Evolutionary conservation across 2,888 invertebrate species (phyloP).

Genomic region (Thymelicus lineola): DNA sequence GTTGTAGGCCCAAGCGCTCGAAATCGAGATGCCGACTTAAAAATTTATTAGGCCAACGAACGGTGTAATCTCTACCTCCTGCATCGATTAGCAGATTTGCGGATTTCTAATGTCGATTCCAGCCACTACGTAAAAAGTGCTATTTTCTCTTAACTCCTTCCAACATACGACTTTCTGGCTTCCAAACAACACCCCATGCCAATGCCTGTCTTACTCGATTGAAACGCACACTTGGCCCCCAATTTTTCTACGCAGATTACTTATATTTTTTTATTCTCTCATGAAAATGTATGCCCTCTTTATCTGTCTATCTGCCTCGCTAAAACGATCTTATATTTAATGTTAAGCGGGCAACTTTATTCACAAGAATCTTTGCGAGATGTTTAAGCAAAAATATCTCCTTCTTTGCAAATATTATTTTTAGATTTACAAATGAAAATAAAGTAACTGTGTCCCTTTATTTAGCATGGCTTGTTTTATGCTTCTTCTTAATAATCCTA

Average conservation of each 20-base stretch:
- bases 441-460: slow-evolving; percentile 53
- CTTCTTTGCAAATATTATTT: slow-evolving; percentile 57
- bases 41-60: slow-evolving; percentile 85
- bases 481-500: slow-evolving; percentile 35
- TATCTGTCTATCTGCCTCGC: slow-evolving; percentile 73
- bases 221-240: slow-evolving; percentile 66
- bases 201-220: slow-evolving; percentile 64
- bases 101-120: slow-evolving; percentile 65
- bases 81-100: slow-evolving; percentile 65
- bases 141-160: slow-evolving; percentile 53
- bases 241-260: slow-evolving; percentile 64
- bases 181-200: slow-evolving; percentile 54
- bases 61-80: slow-evolving; percentile 79
- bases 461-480: slow-evolving; percentile 46
- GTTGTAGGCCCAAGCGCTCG: slow-evolving; percentile 64
- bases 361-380: slow-evolving; percentile 61
- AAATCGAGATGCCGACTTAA: slow-evolving; percentile 77
- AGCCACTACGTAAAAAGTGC: slow-evolving; percentile 55
- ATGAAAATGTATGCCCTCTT: slow-evolving; percentile 75
- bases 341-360: slow-evolving; percentile 71
- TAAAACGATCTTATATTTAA: slow-evolving; percentile 78
- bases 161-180: slow-evolving; percentile 57
- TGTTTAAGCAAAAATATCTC: slow-evolving; percentile 61
- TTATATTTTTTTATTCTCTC: slow-evolving; percentile 66
- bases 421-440: slow-evolving; percentile 57